phyloP scores from a whole-genome alignment of 2,797 vertebrate genomes.

The Amniataba percoides region DNA sequence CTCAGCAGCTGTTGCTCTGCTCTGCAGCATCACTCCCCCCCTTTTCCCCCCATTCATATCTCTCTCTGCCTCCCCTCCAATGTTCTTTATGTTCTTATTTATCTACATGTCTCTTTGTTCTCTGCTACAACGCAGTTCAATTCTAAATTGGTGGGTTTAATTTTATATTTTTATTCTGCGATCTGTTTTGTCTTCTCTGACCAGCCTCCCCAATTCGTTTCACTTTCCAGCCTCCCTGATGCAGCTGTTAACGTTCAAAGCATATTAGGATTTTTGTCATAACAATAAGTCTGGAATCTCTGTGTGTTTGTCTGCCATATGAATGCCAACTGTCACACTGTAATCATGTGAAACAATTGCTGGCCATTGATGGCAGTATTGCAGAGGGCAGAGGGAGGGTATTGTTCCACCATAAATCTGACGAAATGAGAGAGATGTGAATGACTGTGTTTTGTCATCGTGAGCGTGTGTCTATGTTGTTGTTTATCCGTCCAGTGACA shows the following conservation, averaged over 20 bases:
- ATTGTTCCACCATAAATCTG: conserved; percentile 60
- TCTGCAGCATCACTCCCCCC: conserved; percentile 47
- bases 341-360: conserved; percentile 66
- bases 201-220: conserved; percentile 58
- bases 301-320: conserved; percentile 45
- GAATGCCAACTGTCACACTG: conserved; percentile 60
- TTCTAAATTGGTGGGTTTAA: conserved; percentile 60
- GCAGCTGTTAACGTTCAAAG: conserved; percentile 65
- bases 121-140: conserved; percentile 16
- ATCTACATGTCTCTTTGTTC: conserved; percentile 52
- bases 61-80: conserved; percentile 44
- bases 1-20: conserved; percentile 85
- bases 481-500: conserved; percentile 35
- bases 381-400: conserved; percentile 46
- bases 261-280: conserved; percentile 48
- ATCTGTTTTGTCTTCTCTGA: conserved; percentile 52
- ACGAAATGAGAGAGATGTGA: conserved; percentile 45
- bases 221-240: conserved; percentile 32
- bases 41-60: background rate
- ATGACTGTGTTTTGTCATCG: conserved; percentile 29
- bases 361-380: conserved; percentile 51
- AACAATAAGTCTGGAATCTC: conserved; percentile 57
- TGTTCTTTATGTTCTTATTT: conserved; percentile 64
- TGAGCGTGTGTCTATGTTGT: conserved; percentile 6
- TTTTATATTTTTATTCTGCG: conserved; percentile 53